A percentile compares a stretch with the other conserved stretches of the same genome.
Conservation (phyloP, 2,797 vertebrate genomes). For the Carduelis carduelis region DNA sequence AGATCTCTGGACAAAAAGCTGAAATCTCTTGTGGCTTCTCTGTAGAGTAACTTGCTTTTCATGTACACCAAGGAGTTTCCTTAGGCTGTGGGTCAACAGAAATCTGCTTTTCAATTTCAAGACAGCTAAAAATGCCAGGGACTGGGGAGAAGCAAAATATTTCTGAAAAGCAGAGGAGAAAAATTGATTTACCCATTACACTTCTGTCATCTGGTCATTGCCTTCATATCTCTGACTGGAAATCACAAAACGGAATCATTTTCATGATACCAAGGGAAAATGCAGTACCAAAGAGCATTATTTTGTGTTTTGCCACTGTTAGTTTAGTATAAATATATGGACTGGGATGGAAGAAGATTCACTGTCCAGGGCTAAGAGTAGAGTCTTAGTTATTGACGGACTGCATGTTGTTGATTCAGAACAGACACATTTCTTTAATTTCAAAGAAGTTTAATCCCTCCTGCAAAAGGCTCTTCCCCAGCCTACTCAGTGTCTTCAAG, state of each 20-base stretch:
- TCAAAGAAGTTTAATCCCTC: neutral
- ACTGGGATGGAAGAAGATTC: neutral
- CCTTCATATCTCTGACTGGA: neutral
- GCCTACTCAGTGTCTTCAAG: neutral
- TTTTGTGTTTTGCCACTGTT: neutral
- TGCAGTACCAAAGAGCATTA: neutral
- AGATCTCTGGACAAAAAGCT: neutral
- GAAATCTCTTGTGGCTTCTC: neutral
- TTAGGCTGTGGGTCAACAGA: neutral
- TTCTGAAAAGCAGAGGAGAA: neutral
- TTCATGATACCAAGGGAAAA: neutral
- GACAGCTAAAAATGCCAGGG: neutral
- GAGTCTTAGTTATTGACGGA: neutral
- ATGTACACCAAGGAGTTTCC: neutral
- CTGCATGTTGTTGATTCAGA: neutral
- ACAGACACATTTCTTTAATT: neutral
- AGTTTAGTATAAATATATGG: neutral
- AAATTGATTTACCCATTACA: neutral
- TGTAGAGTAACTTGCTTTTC: neutral
- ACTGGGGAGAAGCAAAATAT: neutral
- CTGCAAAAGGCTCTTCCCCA: neutral
- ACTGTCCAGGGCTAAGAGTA: neutral
- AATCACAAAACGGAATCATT: neutral
- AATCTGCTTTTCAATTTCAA: slow-evolving; percentile 13
- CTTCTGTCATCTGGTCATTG: neutral